These are phyloP conservation scores for Apoda limacodes DNA, from an alignment of 2,888 invertebrate genomes.

Conservation along the genomic window DNA sequence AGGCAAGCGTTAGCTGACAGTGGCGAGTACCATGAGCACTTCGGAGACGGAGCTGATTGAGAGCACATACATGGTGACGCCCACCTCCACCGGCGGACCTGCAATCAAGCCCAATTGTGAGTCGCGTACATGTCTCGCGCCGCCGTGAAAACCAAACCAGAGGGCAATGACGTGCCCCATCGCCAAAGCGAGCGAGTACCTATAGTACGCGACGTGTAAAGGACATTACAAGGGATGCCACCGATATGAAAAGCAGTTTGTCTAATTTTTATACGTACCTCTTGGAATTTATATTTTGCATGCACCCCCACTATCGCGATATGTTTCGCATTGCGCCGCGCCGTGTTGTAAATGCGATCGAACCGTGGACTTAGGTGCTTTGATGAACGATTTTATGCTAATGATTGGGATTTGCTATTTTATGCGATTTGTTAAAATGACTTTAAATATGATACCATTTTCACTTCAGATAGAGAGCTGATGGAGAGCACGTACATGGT, in stretches of 20 bases:
- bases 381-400: conserved; percentile 64
- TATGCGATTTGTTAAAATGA: conserved; percentile 62
- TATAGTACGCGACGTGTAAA: conserved; percentile 26
- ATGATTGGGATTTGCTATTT: conserved; percentile 59
- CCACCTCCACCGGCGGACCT: conserved; percentile 98
- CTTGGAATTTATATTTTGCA: too few relatives aligned
- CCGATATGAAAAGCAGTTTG: too few relatives aligned
- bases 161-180: conserved; percentile 47
- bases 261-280: too few relatives aligned
- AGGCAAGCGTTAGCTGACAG: conserved; percentile 82
- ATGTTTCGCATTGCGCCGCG: conserved; percentile 17
- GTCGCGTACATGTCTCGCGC: conserved; percentile 36
- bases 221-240: too few relatives aligned
- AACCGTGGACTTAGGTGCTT: conserved; percentile 67
- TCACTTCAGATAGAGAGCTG: conserved; percentile 88
- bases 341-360: conserved; percentile 33
- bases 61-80: conserved; percentile 98
- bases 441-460: conserved; percentile 71
- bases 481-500: conserved; percentile 89
- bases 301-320: too few relatives aligned
- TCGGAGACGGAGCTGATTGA: conserved; percentile 98
- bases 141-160: conserved; percentile 60
- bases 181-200: conserved; percentile 34
- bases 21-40: conserved; percentile 94
- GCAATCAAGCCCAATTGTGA: conserved; percentile 72